A percentile compares a stretch with the other conserved stretches of the same genome.
These are phyloP conservation scores for Chlorocebus sabaeus DNA, from an alignment of 2,113 vertebrate species.

Conservation along the genomic window DNA sequence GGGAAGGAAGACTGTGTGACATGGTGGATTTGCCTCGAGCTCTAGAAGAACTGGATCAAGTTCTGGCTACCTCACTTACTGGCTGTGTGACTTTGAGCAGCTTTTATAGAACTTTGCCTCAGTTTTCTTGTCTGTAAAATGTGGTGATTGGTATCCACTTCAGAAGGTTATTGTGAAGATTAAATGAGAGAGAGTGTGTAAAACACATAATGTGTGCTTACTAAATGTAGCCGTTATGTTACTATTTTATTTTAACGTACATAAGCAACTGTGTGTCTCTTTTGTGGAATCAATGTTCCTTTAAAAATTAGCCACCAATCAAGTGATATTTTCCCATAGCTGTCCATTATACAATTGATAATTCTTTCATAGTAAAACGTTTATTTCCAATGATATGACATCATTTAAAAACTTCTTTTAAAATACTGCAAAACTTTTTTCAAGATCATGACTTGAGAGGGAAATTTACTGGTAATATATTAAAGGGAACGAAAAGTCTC, in stretches of 20 bases:
- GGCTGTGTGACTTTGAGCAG: not conserved
- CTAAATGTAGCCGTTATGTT: not conserved
- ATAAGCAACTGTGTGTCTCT: not conserved
- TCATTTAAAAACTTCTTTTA: conserved; percentile 3
- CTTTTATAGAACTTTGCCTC: not conserved
- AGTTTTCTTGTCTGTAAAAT: not conserved
- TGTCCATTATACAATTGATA: not conserved
- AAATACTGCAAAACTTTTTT: not conserved
- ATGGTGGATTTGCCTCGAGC: not conserved
- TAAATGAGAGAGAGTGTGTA: not conserved
- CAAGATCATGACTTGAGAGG: not conserved
- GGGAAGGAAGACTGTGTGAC: not conserved
- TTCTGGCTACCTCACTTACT: not conserved
- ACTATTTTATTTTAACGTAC: not conserved
- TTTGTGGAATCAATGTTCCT: not conserved
- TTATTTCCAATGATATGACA: not conserved
- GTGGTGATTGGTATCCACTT: not conserved
- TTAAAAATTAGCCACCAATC: not conserved
- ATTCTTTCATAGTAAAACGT: conserved; percentile 15
- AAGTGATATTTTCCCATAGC: not conserved
- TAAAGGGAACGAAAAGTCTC: not conserved
- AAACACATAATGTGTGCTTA: not conserved
- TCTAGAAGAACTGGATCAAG: not conserved
- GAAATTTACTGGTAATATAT: not conserved
- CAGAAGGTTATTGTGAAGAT: not conserved